Base-by-base conservation (phyloP, 1,140 invertebrate species). In the Hyles vespertilio region DNA sequence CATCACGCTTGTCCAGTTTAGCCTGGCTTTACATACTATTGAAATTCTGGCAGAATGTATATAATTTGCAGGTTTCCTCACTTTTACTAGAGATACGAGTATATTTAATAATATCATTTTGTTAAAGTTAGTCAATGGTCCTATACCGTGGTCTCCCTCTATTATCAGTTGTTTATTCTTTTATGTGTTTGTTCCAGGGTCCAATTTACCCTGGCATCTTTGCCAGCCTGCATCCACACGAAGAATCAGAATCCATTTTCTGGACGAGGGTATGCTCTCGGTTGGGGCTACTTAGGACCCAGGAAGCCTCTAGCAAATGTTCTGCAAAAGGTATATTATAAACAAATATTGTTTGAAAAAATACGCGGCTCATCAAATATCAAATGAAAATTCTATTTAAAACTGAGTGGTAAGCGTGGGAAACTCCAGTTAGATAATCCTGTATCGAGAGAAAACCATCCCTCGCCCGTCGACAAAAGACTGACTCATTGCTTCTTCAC, bases 321-420 rank as follows among this genome's bases (percentile, higher is more conserved):
- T 8, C 22, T 60, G n/a, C 58, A 60, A 34, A 54, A 55, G 52
- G 58, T 60, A 55, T 50, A 52, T 7, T 22, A 22, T 22, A 22
- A 32, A 50, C 48, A 3, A 50, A 32, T 22, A 2, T 32, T 50
- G 1, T 32, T 22, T 5, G 11, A 47, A 0, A 10, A 4, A 11
- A 40, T 36, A n/a, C 51, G 22, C 22, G 22, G 22, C 22, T 22
- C 22, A 22, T 22, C 22, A 22, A 22, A 22, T 22, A 22, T 22
- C 22, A 22, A 22, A 22, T 22, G 22, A 22, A 22, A 22, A 22
- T 22, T 22, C 22, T 22, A 22, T 22, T 22, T 22, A 2, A 22
- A 22, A 22, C 22, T 2, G 22, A 22, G 22, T 22, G 22, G 22
- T 22, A 22, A 22, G 22, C 22, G 22, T 22, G 2, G 22, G 22